Percentiles rank a stretch among this genome's conserved stretches.
Conservation (phyloP, 2,113 vertebrate genomes). For the Platichthys stellatus region DNA sequence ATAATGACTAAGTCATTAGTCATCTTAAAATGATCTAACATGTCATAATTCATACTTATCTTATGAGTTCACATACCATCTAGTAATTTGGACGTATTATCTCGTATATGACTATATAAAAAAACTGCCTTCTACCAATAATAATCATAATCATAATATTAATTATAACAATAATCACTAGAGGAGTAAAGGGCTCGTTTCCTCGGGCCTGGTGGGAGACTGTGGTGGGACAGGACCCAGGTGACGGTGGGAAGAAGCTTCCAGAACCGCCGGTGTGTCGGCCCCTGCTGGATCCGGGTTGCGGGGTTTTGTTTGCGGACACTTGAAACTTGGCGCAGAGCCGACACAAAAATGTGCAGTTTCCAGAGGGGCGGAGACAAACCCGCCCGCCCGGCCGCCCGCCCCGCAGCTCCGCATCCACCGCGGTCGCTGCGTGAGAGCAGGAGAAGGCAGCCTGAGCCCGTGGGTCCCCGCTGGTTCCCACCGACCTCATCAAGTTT, state of each 20-base stretch:
- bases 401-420: conserved; percentile 41
- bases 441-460: conserved; percentile 18
- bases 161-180: no score
- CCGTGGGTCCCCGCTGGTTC: conserved; percentile 19
- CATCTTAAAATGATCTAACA: no score
- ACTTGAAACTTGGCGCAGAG: conserved; percentile 56
- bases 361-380: conserved; percentile 79
- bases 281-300: conserved; percentile 42
- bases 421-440: background rate
- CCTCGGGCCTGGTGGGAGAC: background rate
- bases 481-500: conserved; percentile 37
- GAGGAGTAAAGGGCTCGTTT: background rate
- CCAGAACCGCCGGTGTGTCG: conserved; percentile 7
- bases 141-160: no score
- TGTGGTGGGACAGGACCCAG: background rate
- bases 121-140: no score
- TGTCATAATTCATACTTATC: no score
- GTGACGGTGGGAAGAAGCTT: background rate
- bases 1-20: no score
- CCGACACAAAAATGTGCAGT: conserved; percentile 74
- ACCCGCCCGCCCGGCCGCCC: background rate
- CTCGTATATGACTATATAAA: no score
- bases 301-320: conserved; percentile 45
- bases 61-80: no score
- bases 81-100: no score